Conservation (phyloP, 1,140 invertebrate species). For the Cryptotermes secundus region DNA sequence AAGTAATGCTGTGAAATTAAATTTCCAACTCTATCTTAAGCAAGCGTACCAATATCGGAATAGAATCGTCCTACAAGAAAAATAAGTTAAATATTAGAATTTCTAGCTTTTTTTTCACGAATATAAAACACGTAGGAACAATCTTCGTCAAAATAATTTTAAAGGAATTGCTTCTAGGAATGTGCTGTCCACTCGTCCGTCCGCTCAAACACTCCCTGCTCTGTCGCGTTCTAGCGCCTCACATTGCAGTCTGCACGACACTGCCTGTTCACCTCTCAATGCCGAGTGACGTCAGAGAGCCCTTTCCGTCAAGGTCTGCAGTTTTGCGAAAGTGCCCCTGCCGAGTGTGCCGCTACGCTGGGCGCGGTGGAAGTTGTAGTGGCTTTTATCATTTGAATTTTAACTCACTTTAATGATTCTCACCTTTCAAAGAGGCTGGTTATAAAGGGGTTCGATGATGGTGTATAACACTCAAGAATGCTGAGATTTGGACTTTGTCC, state of each 20-base stretch:
- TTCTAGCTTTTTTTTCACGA: too few species aligned
- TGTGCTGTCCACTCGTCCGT: not conserved
- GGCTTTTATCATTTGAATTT: not conserved
- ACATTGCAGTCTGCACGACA: not conserved
- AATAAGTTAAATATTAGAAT: too few species aligned
- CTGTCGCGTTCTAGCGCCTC: not conserved
- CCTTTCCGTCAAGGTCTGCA: not conserved
- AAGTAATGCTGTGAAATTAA: too few species aligned
- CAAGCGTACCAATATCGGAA: too few species aligned
- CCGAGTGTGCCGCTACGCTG: not conserved
- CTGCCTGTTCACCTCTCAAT: not conserved
- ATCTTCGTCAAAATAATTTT: not conserved
- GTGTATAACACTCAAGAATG: too few species aligned
- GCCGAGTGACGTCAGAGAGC: not conserved
- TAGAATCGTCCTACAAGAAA: too few species aligned
- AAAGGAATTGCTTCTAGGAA: not conserved
- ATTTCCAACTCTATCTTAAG: too few species aligned
- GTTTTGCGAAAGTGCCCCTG: not conserved
- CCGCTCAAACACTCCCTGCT: not conserved
- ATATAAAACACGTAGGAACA: too few species aligned
- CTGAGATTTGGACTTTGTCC: too few species aligned
- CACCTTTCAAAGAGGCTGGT: too few species aligned
- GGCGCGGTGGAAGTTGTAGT: not conserved
- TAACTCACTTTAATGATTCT: too few species aligned
- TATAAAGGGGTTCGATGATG: too few species aligned